Evolutionary conservation across 2,113 vertebrate species (phyloP), one percentile per base, ranked within the genome.

Genomic region (Triplophysa dalaica): DNA sequence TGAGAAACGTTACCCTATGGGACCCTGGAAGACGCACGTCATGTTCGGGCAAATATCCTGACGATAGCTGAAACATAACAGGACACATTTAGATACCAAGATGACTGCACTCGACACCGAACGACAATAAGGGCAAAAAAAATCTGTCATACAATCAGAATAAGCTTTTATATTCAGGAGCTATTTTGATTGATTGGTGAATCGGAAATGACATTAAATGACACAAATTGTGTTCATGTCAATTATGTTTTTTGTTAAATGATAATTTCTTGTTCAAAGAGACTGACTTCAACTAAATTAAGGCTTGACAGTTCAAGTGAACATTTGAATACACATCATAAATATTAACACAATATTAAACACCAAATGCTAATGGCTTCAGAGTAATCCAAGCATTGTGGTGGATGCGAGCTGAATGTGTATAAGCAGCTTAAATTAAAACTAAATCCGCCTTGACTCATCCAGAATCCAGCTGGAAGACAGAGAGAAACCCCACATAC

Each of bases 401-500:
- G 17, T 70, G 67, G 38, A 12, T 43, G 24, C 61, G 38, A 65
- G 52, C 68, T n/a, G 29, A 38, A 43, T 76, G 72, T 75, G 24
- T 77, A 56, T 86, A 90, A 90, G 86, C 88, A 75, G 87, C 87
- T 91, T 89, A 86, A 81, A 75, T 64, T 69, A 84, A 77, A 79
- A 82, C 69, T 80, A 87, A 90, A 89, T 89, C 86, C 88, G 86
- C 62, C 75, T 84, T 81, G 87, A 89, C 85, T 91, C 89, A 90
- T 89, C 80, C 66, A 62, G 69, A 43, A 83, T 81, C 62, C 86
- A 87, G 86, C 85, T 88, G 74, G 79, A 45, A 70, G 75, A 83
- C 24, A 11, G 38, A 45, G 70, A 1, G 72, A 78, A 69, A 77
- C 21, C 54, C 80, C 75, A 81, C 83, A 62, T 74, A 78, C 87